These are phyloP conservation scores for Macheiramphus alcinus DNA, from an alignment of 2,113 vertebrate species.

Conservation along the genomic window DNA sequence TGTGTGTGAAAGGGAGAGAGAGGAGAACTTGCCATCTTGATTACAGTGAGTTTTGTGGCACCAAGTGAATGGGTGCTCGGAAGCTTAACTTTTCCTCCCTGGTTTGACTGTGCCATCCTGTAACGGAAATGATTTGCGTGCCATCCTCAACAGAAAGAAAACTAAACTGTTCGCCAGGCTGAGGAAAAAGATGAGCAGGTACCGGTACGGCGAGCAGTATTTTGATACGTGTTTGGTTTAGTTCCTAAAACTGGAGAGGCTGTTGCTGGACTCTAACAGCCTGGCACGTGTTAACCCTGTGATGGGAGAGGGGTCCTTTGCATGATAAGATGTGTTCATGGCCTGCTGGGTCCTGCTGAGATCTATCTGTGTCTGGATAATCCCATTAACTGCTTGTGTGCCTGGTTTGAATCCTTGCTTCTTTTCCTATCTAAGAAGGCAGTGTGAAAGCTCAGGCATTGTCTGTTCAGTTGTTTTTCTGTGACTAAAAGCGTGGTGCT, in stretches of 20 bases:
- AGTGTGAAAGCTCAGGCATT: background rate
- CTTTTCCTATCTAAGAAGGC: background rate
- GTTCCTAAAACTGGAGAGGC: constrained; percentile 34
- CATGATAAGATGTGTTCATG: constrained; percentile 24
- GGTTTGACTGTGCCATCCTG: constrained; percentile 42
- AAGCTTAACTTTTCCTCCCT: constrained; percentile 35
- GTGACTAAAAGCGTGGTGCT: background rate
- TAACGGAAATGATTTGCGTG: constrained; percentile 57
- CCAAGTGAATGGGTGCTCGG: background rate
- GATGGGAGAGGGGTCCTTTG: constrained; percentile 31
- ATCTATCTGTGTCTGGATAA: constrained; percentile 45
- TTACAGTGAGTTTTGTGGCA: background rate
- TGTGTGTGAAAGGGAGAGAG: background rate
- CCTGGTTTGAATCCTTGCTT: constrained; percentile 31
- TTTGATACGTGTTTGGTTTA: background rate
- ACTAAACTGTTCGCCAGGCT: constrained; percentile 82
- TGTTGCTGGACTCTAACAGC: constrained; percentile 61
- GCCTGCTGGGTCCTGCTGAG: constrained; percentile 38
- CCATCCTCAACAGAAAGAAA: constrained; percentile 82
- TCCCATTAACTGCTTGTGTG: constrained; percentile 51
- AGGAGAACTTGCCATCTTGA: background rate
- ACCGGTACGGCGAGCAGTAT: constrained; percentile 57
- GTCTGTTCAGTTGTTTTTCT: background rate
- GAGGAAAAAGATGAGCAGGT: constrained; percentile 83
- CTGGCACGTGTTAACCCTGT: constrained; percentile 58